phyloP scores from a whole-genome alignment of 2,888 invertebrate species.

The Patella pellucida region DNA sequence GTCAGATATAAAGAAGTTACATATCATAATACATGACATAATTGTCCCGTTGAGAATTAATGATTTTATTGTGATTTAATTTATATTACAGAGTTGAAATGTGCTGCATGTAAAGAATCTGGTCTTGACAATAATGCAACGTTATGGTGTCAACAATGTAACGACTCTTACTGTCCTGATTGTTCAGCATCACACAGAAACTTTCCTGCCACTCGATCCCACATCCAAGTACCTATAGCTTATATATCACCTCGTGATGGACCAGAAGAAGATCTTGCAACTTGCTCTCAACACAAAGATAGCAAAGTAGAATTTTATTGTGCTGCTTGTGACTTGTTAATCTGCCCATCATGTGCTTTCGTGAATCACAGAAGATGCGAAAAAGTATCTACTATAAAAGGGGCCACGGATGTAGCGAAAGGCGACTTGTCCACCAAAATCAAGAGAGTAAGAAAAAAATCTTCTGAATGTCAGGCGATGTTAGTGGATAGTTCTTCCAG shows the following conservation, averaged over 20 bases:
- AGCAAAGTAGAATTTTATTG: constrained; percentile 1
- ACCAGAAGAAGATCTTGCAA: background rate
- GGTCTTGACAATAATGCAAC: background rate
- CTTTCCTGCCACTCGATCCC: background rate
- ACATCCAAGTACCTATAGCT: background rate
- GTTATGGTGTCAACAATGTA: constrained; percentile 1
- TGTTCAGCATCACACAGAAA: constrained; percentile 2
- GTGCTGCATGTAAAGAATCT: background rate
- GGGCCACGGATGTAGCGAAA: background rate
- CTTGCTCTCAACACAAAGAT: background rate
- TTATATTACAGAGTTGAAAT: background rate
- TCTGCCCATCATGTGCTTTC: background rate
- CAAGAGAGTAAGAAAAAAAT: background rate
- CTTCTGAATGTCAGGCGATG: background rate
- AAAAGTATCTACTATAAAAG: background rate
- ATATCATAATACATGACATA: too few species aligned
- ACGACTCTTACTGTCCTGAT: background rate
- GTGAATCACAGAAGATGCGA: constrained; percentile 5
- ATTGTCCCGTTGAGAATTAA: too few species aligned
- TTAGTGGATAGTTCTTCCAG: background rate
- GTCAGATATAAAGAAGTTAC: too few species aligned
- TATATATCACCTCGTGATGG: background rate
- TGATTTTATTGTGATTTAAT: too few species aligned
- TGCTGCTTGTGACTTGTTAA: background rate
- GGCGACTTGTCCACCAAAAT: background rate